Percentiles rank a stretch among this genome's conserved stretches.
These are phyloP conservation scores for Danionella cerebrum DNA, from an alignment of 2,113 vertebrate genomes.

Conservation along the genomic window DNA sequence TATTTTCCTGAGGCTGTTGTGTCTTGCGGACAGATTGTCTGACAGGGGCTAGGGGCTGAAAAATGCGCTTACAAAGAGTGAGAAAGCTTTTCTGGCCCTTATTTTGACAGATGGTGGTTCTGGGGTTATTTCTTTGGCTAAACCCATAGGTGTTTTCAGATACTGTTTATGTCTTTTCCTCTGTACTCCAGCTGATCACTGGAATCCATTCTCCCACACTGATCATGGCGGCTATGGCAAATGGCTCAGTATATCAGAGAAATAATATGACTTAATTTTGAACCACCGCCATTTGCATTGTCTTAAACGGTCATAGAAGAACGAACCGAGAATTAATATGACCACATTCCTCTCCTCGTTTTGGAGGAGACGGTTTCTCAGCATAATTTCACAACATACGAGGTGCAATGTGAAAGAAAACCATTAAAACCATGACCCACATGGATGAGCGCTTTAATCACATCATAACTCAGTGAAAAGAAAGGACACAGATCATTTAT, in stretches of 20 bases:
- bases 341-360: background rate
- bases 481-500: slow-evolving; percentile 3
- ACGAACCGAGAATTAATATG: no score
- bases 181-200: background rate
- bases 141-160: slow-evolving; percentile 16
- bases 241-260: background rate
- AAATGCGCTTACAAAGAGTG: background rate
- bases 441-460: background rate
- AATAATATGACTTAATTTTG: background rate
- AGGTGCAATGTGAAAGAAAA: background rate
- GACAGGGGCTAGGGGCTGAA: slow-evolving; percentile 6
- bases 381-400: background rate
- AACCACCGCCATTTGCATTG: no score
- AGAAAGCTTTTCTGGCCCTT: slow-evolving; percentile 1
- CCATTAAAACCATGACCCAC: background rate
- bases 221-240: background rate
- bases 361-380: background rate
- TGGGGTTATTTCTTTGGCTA: background rate
- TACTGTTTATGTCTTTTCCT: slow-evolving; percentile 4
- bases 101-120: slow-evolving; percentile 14
- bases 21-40: slow-evolving; percentile 6
- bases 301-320: no score
- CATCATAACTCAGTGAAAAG: slow-evolving; percentile 1
- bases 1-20: slow-evolving; percentile 8
- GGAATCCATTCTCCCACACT: background rate